phyloP scores from a whole-genome alignment of 1,140 invertebrate genomes.

The Dufourea novaeangliae region DNA sequence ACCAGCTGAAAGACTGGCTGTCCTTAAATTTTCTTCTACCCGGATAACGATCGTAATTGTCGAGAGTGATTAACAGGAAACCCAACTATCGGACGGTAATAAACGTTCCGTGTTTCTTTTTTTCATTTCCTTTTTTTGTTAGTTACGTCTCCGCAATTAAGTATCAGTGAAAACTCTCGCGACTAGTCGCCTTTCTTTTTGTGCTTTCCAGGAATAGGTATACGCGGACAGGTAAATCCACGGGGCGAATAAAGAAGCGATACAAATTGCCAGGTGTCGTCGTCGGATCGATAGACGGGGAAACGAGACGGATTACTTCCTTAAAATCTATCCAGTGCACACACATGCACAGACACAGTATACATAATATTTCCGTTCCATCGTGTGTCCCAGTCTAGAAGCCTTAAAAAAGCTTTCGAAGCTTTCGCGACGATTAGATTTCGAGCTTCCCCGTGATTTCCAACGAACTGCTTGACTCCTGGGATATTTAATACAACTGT shows the following conservation, averaged over 20 bases:
- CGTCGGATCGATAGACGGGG: conserved; percentile 11
- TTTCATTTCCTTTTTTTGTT: too few species aligned
- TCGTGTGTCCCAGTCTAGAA: neutral
- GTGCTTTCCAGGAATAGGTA: neutral
- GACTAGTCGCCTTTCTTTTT: conserved; percentile 1
- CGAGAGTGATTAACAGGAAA: conserved; percentile 4
- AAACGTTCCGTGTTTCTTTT: neutral
- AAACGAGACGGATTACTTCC: conserved; percentile 21
- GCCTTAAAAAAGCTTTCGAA: conserved; percentile 16
- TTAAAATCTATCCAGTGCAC: neutral
- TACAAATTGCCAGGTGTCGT: neutral
- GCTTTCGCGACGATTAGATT: conserved; percentile 1
- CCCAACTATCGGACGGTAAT: neutral
- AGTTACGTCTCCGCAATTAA: neutral
- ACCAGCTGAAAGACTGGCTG: neutral
- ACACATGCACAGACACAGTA: too few species aligned
- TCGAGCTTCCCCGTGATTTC: neutral
- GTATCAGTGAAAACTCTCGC: conserved; percentile 11
- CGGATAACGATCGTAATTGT: too few species aligned
- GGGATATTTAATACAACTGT: conserved; percentile 24
- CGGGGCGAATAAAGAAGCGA: neutral
- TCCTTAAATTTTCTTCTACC: neutral
- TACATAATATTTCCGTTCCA: neutral
- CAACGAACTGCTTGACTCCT: neutral
- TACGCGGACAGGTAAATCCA: too few species aligned